Evolutionary conservation across 2,797 vertebrate genomes (phyloP).

Genomic region (Syndactyla subalaris): DNA sequence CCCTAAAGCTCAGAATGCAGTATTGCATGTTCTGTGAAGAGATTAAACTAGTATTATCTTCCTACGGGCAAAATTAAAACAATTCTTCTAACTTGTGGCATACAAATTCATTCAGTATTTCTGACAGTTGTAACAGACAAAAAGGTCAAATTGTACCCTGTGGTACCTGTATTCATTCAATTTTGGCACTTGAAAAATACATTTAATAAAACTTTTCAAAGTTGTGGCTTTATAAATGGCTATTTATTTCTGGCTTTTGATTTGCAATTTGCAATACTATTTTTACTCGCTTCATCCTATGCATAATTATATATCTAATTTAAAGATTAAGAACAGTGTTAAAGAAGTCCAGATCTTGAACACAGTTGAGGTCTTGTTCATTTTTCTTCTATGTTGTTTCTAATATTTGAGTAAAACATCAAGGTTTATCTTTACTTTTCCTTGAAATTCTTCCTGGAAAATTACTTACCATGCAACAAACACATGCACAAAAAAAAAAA

Average conservation of each 20-base stretch:
- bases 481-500: not conserved
- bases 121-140: conserved; percentile 11
- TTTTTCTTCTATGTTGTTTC: not conserved
- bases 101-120: not conserved
- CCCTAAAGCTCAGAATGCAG: not conserved
- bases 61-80: conserved; percentile 1
- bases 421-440: not conserved
- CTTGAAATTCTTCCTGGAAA: not conserved
- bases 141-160: conserved; percentile 17
- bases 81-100: not conserved
- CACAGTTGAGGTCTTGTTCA: not conserved
- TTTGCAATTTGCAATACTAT: not conserved
- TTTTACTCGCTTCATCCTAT: not conserved
- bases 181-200: not conserved
- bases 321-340: not conserved
- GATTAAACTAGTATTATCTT: not conserved
- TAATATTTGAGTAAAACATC: not conserved
- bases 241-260: not conserved
- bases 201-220: conserved; percentile 4
- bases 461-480: not conserved
- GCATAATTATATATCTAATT: not conserved
- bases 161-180: not conserved
- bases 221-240: not conserved
- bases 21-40: not conserved
- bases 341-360: not conserved